phyloP scores from a whole-genome alignment of 2,888 invertebrate species.

The Psylliodes chrysocephalus region DNA sequence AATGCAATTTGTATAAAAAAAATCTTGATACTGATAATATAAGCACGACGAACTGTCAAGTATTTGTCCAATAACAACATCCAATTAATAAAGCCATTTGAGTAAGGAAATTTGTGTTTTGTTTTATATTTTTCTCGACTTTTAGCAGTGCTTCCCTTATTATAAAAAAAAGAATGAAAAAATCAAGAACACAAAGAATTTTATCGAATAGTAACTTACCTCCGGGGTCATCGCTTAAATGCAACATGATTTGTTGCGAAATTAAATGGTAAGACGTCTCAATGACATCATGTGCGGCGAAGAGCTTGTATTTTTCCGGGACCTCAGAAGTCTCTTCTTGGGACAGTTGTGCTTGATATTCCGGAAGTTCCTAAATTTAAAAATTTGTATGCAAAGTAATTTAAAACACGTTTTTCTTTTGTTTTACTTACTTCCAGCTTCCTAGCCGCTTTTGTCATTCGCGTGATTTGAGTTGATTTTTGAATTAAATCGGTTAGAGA shows the following conservation, averaged over 20 bases:
- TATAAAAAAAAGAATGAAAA: too few species aligned
- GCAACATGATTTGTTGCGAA: slow-evolving; percentile 92
- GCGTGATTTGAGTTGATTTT: slow-evolving; percentile 80
- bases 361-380: slow-evolving; percentile 75
- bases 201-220: slow-evolving; percentile 67
- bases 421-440: slow-evolving; percentile 74
- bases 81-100: too few species aligned
- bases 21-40: too few species aligned
- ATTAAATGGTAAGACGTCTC: slow-evolving; percentile 98
- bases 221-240: slow-evolving; percentile 95
- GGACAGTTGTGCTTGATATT: slow-evolving; percentile 77
- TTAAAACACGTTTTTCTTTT: background rate
- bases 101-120: too few species aligned
- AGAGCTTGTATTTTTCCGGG: slow-evolving; percentile 70
- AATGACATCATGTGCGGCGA: slow-evolving; percentile 89
- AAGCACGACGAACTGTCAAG: too few species aligned
- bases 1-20: too few species aligned
- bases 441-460: slow-evolving; percentile 84
- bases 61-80: too few species aligned
- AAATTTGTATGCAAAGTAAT: slow-evolving; percentile 33
- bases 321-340: slow-evolving; percentile 68
- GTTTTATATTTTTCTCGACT: too few species aligned
- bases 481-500: slow-evolving; percentile 85
- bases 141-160: too few species aligned
- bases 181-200: background rate